Conservation (phyloP, 2,797 vertebrate species). For the Spinus pinus region DNA sequence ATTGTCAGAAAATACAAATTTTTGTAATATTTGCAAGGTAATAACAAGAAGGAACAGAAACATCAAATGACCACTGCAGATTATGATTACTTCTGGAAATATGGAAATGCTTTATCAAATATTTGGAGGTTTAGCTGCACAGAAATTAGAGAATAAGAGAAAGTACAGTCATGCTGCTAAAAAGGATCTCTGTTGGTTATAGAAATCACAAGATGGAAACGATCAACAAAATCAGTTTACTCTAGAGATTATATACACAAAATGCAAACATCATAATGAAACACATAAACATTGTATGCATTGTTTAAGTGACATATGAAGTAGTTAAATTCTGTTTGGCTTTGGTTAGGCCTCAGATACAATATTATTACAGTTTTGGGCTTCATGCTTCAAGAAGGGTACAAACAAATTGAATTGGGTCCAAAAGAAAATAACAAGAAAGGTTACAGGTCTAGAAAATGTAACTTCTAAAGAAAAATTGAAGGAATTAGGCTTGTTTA, state of each 20-base stretch:
- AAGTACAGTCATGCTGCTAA: neutral
- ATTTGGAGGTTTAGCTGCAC: neutral
- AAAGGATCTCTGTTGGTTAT: neutral
- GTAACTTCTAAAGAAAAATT: neutral
- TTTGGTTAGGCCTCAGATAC: neutral
- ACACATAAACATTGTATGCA: neutral
- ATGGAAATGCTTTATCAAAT: neutral
- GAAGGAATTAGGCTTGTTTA: constrained; percentile 25
- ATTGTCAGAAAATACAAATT: neutral
- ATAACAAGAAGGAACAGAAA: neutral
- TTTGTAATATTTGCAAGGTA: neutral
- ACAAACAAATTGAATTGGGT: neutral
- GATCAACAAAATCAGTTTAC: neutral
- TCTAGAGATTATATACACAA: neutral
- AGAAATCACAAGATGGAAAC: neutral
- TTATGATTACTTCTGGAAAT: neutral
- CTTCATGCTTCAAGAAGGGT: neutral
- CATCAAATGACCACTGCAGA: neutral
- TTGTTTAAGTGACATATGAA: neutral
- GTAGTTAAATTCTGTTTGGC: neutral
- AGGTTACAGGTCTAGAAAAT: neutral
- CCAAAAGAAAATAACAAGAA: constrained; percentile 1
- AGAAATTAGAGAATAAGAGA: neutral
- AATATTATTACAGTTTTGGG: neutral
- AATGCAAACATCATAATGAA: neutral